Percentiles rank a stretch among this genome's conserved stretches.
Conservation (phyloP, 1,140 invertebrate species). For the Pogonomyrmex barbatus region DNA sequence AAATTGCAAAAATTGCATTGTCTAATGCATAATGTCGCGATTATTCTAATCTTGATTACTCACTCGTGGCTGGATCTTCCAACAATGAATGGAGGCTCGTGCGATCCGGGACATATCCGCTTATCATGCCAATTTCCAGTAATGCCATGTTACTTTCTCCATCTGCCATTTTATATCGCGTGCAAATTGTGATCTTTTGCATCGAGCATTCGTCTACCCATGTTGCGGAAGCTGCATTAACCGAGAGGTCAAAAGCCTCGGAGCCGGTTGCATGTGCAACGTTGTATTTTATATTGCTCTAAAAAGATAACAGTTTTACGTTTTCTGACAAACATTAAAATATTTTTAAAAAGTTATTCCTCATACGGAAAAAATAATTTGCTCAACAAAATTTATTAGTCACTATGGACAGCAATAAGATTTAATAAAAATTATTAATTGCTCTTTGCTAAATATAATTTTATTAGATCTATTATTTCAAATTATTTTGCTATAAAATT, state of each 20-base stretch:
- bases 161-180: conserved; percentile 83
- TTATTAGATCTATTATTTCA: too few species aligned
- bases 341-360: neutral
- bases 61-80: conserved; percentile 83
- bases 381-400: too few species aligned
- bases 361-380: too few species aligned
- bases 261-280: conserved; percentile 82
- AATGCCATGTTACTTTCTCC: conserved; percentile 89
- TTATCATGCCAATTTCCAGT: conserved; percentile 88
- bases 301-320: conserved; percentile 12
- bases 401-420: too few species aligned
- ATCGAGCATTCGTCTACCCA: conserved; percentile 81
- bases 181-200: conserved; percentile 82
- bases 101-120: conserved; percentile 88
- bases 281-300: conserved; percentile 87
- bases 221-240: conserved; percentile 76
- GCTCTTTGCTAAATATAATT: too few species aligned
- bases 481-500: too few species aligned
- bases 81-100: conserved; percentile 84
- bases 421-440: too few species aligned
- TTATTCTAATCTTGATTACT: conserved; percentile 62
- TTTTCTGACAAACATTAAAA: neutral
- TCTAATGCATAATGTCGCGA: neutral
- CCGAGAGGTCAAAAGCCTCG: conserved; percentile 83
- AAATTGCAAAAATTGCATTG: neutral